phyloP scores from a whole-genome alignment of 2,113 vertebrate genomes.

The Pelobates fuscus region DNA sequence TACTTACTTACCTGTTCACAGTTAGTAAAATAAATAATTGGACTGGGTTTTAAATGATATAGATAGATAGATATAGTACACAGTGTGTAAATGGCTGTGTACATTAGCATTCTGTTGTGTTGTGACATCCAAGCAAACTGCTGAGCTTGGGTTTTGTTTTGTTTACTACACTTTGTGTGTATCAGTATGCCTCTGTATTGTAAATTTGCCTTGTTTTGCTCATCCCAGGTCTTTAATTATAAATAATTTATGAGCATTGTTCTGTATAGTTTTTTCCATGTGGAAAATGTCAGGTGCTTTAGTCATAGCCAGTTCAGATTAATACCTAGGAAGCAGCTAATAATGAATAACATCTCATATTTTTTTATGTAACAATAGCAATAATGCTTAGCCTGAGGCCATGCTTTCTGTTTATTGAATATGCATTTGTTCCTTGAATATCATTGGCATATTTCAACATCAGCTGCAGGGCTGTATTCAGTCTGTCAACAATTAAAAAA shows the following conservation, averaged over 20 bases:
- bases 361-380: conserved; percentile 41
- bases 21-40: too few species aligned
- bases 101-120: too few species aligned
- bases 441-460: conserved; percentile 28
- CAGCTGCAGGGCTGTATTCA: conserved; percentile 26
- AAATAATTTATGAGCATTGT: conserved; percentile 45
- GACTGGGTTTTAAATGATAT: too few species aligned
- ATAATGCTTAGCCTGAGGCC: conserved; percentile 38
- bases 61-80: too few species aligned
- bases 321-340: conserved; percentile 44
- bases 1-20: too few species aligned
- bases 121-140: too few species aligned
- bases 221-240: conserved; percentile 12
- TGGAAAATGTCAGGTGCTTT: conserved; percentile 36
- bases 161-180: background rate
- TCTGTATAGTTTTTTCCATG: conserved; percentile 32
- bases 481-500: background rate
- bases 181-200: background rate
- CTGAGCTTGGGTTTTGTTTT: too few species aligned
- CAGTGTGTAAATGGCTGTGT: too few species aligned
- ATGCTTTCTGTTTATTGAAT: conserved; percentile 31
- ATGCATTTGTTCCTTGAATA: conserved; percentile 10
- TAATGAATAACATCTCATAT: conserved; percentile 41
- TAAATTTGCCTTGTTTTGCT: background rate
- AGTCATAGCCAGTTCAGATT: conserved; percentile 31